Percentiles rank a stretch among this genome's conserved stretches.
These are phyloP conservation scores for Phalacrocorax carbo DNA, from an alignment of 2,113 vertebrate genomes.

Conservation along the genomic window DNA sequence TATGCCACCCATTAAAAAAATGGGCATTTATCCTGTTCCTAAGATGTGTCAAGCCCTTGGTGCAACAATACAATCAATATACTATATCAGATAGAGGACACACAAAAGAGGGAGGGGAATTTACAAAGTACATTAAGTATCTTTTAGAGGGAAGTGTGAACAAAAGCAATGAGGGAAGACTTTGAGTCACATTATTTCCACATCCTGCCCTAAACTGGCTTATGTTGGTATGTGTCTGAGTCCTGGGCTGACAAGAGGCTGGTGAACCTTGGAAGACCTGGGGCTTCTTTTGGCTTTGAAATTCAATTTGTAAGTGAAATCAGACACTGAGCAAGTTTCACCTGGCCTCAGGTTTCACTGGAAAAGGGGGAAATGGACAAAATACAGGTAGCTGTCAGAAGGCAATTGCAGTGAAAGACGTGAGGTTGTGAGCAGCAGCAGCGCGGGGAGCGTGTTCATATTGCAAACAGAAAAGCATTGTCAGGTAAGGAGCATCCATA, in stretches of 20 bases:
- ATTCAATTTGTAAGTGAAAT: slow-evolving; percentile 42
- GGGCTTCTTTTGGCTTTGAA: slow-evolving; percentile 12
- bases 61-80: neutral
- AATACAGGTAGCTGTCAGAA: neutral
- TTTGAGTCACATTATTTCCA: neutral
- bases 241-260: neutral
- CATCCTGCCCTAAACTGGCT: neutral
- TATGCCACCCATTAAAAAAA: neutral
- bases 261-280: slow-evolving; percentile 16
- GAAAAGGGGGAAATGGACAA: neutral
- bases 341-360: slow-evolving; percentile 32
- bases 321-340: neutral
- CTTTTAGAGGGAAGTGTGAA: neutral
- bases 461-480: neutral
- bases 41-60: neutral
- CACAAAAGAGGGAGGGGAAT: neutral
- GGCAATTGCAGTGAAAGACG: neutral
- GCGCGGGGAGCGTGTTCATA: fast-evolving
- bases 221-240: neutral
- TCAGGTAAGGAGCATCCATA: neutral
- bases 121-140: neutral
- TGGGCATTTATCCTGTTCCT: neutral
- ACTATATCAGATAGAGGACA: neutral
- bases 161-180: neutral
- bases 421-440: neutral